Conservation (phyloP, 1,140 invertebrate genomes). For the Nautilus pompilius region DNA sequence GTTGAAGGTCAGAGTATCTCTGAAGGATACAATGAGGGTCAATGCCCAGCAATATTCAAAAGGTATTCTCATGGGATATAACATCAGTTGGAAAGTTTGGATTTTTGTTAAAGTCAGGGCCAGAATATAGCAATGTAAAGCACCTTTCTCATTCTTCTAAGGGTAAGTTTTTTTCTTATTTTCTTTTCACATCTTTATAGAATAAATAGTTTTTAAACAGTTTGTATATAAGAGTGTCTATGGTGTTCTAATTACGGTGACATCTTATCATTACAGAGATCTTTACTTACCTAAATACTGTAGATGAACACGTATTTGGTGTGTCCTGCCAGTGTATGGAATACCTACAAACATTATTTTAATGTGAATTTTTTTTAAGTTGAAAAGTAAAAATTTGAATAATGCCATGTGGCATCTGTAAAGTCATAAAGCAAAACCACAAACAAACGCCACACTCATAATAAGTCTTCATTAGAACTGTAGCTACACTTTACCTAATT, state of each 20-base stretch:
- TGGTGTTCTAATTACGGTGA: background rate
- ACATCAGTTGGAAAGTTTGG: background rate
- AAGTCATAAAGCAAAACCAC: background rate
- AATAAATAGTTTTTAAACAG: background rate
- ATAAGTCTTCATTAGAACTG: background rate
- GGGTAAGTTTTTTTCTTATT: background rate
- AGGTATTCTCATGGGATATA: no score
- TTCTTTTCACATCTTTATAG: background rate
- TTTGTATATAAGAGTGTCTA: background rate
- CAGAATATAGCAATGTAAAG: background rate
- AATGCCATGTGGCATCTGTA: background rate
- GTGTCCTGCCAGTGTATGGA: slow-evolving; percentile 94
- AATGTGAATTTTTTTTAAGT: no score
- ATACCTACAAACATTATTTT: slow-evolving; percentile 30
- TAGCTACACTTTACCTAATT: background rate
- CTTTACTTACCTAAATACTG: slow-evolving; percentile 84
- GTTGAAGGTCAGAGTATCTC: no score
- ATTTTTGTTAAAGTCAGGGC: background rate
- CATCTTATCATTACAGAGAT: no score
- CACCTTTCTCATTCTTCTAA: background rate
- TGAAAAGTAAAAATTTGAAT: background rate
- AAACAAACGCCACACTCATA: background rate
- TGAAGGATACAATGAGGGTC: no score
- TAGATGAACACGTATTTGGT: slow-evolving; percentile 98
- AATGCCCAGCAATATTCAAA: no score